Evolutionary conservation across 2,888 invertebrate species (phyloP), one percentile per base, ranked within the genome.

Genomic region (Apotomis capreana): DNA sequence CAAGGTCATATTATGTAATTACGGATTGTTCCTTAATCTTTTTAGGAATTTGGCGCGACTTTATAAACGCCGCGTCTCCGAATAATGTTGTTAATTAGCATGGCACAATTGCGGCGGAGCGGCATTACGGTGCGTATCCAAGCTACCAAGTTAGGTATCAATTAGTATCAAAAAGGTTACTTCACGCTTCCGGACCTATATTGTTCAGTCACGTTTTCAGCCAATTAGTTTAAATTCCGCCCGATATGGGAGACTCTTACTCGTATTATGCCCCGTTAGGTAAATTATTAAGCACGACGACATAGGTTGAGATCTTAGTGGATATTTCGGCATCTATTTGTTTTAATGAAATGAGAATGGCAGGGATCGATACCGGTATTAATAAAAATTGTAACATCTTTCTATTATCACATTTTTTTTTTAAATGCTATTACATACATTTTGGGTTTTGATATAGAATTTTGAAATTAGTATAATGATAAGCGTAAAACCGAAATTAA

Each of bases 221-320:
- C 89, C 89, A 90, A 91, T 92, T 90, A 90, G 90, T 87, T 90
- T 90, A 89, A 89, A 89, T 89, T 90, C 87, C 83, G 76, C 89
- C 86, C 84, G 83, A 84, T 89, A 91, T 83, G 89, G 90, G 76
- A 77, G 75, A 65, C 73, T 87, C 87, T 65, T 89, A 65, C 73
- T 87, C 87, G 64, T 89, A 85, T 84, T 89, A 76, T 63, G 68
- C 87, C 87, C 72, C 51, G 75, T 74, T 74, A 77, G 77, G 82
- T 81, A 81, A 84, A 86, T 84, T 86, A 87, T 85, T 82, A 81
- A 83, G 81, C 80, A 77, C 78, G 76, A 74, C 78, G 26, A 26
- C 2, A 26, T 26, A 26, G 26, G 26, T 26, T 26, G 26, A 26
- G 26, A 26, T 26, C 26, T 26, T 26, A 26, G 26, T 26, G 26